Base-by-base conservation (phyloP, 2,888 invertebrate species). In the Euspilapteryx auroguttella region DNA sequence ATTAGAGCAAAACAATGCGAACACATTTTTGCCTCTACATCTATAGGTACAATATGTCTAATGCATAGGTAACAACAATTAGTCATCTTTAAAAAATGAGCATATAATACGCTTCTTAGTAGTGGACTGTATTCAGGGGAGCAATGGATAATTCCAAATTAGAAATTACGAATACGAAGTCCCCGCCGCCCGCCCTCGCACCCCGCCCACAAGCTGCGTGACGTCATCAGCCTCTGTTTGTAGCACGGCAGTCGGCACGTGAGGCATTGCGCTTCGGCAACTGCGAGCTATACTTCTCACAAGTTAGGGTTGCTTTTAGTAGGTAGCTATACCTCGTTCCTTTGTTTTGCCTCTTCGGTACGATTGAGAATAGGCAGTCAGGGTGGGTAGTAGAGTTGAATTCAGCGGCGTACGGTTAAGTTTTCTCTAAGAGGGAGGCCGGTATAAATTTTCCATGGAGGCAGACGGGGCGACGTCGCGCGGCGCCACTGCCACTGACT, bases 401-500 rank as follows among this genome's bases (percentile, higher is more conserved):
- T n/a, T n/a, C n/a, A n/a, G n/a, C n/a, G n/a, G n/a, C n/a, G n/a
- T n/a, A n/a, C n/a, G n/a, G n/a, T n/a, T n/a, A n/a, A n/a, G 40
- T 40, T 49, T 59, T 68, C 68, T 69, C 69, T 66, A 55, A 57
- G 45, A 45, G 54, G 61, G 62, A 71, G 71, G 73, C 65, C 65
- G 73, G 68, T 73, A 75, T 75, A 75, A 73, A 75, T 75, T 75
- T 73, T 73, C 56, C 52, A 71, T 68, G 71, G 73, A 61, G 73
- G 73, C 55, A 73, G 73, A 71, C 71, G 71, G 65, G 66, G 71
- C 69, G 73, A 71, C 71, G 69, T 68, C 69, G 73, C 58, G 23
- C n/a, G n/a, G 56, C 56, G 56, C 65, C 69, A 69, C 71, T 68
- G 69, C n/a, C 69, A 66, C 66, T 73, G 73, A 75, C 56, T 73